phyloP scores from a whole-genome alignment of 2,888 invertebrate species.

The Cremastobaeus sp. region DNA sequence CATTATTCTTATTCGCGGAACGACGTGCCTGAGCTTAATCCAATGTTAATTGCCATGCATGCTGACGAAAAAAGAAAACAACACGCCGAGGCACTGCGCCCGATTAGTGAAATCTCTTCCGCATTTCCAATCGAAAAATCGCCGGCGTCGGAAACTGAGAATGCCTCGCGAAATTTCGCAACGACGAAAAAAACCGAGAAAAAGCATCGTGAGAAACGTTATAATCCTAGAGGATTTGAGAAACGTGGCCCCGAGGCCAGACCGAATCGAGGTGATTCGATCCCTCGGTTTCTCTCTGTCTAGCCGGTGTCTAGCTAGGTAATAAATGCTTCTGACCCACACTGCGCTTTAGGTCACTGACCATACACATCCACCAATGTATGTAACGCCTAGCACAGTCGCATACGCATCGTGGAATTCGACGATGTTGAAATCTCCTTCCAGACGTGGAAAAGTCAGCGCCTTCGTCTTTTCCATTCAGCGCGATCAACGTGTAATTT shows the following conservation, averaged over 20 bases:
- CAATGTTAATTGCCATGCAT: slow-evolving; percentile 35
- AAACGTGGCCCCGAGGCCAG: slow-evolving; percentile 52
- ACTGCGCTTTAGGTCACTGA: slow-evolving; percentile 60
- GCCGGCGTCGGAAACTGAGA: slow-evolving; percentile 8
- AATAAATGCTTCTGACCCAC: slow-evolving; percentile 60
- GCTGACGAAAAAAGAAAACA: slow-evolving; percentile 10
- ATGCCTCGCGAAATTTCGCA: slow-evolving; percentile 28
- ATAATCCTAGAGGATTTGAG: slow-evolving; percentile 41
- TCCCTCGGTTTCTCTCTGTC: slow-evolving; percentile 57
- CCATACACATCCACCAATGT: slow-evolving; percentile 53
- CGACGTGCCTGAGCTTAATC: slow-evolving; percentile 19
- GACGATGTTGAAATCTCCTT: slow-evolving; percentile 49
- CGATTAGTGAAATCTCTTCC: slow-evolving; percentile 37
- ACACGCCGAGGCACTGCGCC: background rate
- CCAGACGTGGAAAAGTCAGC: slow-evolving; percentile 38
- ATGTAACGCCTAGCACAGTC: slow-evolving; percentile 38
- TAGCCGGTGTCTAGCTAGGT: slow-evolving; percentile 57
- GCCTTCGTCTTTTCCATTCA: slow-evolving; percentile 15
- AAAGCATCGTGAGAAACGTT: slow-evolving; percentile 38
- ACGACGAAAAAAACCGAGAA: background rate
- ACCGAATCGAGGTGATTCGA: slow-evolving; percentile 58
- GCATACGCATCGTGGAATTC: slow-evolving; percentile 47
- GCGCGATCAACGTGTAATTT: slow-evolving; percentile 14
- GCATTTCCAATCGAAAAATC: slow-evolving; percentile 32
- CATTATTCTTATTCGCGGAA: too few species aligned